Base-by-base conservation (phyloP, 2,113 vertebrate genomes). In the Pluvialis apricaria region DNA sequence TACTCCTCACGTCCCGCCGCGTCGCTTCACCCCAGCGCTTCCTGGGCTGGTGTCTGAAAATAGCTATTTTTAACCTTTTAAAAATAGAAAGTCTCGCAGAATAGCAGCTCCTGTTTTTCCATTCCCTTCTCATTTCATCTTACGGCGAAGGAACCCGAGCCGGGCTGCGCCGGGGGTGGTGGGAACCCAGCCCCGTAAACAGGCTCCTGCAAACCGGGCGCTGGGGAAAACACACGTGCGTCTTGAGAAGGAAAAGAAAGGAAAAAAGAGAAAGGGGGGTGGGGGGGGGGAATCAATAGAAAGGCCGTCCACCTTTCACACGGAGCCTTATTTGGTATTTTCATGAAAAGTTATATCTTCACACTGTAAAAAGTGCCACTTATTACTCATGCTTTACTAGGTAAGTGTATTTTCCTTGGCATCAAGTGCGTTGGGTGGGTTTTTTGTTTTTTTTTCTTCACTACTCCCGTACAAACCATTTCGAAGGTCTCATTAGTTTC, bases 361-460 rank as follows among this genome's bases (percentile, higher is more conserved):
- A 55, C 76, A 13, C 92, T 75, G 79, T 90, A 86, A 92, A 93
- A 95, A 94, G 92, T 60, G 96, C 88, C 91, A 69, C 94, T 94
- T 82, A 88, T 96, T 97, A 94, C 96, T 97, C 96, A 94, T 69
- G 88, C 93, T 95, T 97, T 93, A 91, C 95, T 82, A 86, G 95
- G 93, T 73, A 90, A 95, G 80, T 57, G 78, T 96, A 31, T 96
- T 97, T 96, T 70, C 57, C 76, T 96, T 96, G 96, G 97, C 96
- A 65, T 9, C 8, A 0, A 64, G 47, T 0, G 25, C 61, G 5
- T 13, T 24, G 75, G 88, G 3, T 65, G 52, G 42, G 87, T 88
- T 20, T 68, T 54, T 32, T 83, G 31, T 40, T 9, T 20, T 47
- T 47, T 57, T 28, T 68, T 47, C 77, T 82, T 68, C 76, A 4